Base-by-base conservation (phyloP, 2,797 vertebrate species). In the Sebastes hubbsi region DNA sequence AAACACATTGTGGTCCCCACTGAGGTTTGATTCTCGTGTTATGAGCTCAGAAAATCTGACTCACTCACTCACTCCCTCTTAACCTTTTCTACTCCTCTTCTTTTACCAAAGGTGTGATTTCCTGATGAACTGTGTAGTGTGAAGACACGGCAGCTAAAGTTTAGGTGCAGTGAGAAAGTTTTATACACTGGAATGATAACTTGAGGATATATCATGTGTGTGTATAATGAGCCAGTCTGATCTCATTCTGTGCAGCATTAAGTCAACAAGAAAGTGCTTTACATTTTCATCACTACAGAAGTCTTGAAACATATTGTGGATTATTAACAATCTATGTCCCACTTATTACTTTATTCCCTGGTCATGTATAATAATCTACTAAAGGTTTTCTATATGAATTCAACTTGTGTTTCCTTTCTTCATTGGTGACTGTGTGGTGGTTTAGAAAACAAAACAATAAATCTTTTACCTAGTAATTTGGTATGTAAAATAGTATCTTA, bases 281-380 rank as follows among this genome's bases (percentile, higher is more conserved):
- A 59, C 38, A 34, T 34, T 81, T 67, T 71, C 6, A 32, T 80
- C 87, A 91, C 90, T 93, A 90, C 86, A 89, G 56, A 83, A 25
- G 75, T 85, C 64, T 75, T 66, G 5, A 78, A 84, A 10, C 14
- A 24, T 67, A 3, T 63, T 68, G 67, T 78, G 60, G 66, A 76
- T 68, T 24, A 9, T 54, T 54, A 29, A 8, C 24, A 69, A 52
- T 59, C 27, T 0, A 3, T 76, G 22, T 58, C 22, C 63, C 18
- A 13, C 61, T 78, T 66, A 6, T 84, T 22, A 71, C 6, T 66
- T 62, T 9, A 29, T 55, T 55, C 10, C 10, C 10, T 55, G 56
- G 55, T 74, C 22, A 27, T 87, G 56, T 63, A 49, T 49, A 32
- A 59, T 34, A 5, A 52, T 77, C 29, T 32, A 75, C 14, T 74